phyloP scores from a whole-genome alignment of 2,888 invertebrate genomes.

The Alcis repandata region DNA sequence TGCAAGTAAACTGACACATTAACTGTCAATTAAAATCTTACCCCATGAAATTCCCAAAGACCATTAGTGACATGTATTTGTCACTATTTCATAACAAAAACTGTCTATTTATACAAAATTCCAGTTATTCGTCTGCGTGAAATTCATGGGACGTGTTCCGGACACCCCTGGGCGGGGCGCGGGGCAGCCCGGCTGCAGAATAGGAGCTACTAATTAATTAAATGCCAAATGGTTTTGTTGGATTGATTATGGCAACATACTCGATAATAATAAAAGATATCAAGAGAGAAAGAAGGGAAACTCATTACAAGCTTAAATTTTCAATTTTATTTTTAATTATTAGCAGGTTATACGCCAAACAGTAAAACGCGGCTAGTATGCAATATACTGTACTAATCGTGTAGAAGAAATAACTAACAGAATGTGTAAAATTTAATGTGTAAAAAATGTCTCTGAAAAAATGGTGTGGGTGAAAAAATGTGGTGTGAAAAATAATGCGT shows the following conservation, averaged over 20 bases:
- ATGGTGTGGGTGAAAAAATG: conserved; percentile 40
- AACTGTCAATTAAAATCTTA: conserved; percentile 22
- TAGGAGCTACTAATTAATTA: background rate
- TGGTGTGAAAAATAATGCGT: conserved; percentile 48
- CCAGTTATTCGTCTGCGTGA: conserved; percentile 78
- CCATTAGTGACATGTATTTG: conserved; percentile 21
- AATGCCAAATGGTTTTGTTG: too few relatives aligned
- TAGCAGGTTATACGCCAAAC: too few relatives aligned
- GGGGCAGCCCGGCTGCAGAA: conserved; percentile 28
- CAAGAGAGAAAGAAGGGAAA: too few relatives aligned
- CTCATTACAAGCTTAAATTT: too few relatives aligned
- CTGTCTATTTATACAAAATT: conserved; percentile 54
- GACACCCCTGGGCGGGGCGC: conserved; percentile 60
- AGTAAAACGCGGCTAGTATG: background rate
- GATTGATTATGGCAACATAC: too few relatives aligned
- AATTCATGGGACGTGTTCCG: conserved; percentile 65
- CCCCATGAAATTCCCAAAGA: conserved; percentile 7
- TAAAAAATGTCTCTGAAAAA: conserved; percentile 7
- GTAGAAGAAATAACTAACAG: conserved; percentile 27
- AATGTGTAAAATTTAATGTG: background rate
- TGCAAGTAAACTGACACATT: too few relatives aligned
- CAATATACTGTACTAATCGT: conserved; percentile 38
- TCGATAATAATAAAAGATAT: too few relatives aligned
- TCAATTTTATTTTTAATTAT: too few relatives aligned
- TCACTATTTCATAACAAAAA: conserved; percentile 21